Evolutionary conservation across 2,888 invertebrate genomes (phyloP).

Genomic region (Andrena marginata): DNA sequence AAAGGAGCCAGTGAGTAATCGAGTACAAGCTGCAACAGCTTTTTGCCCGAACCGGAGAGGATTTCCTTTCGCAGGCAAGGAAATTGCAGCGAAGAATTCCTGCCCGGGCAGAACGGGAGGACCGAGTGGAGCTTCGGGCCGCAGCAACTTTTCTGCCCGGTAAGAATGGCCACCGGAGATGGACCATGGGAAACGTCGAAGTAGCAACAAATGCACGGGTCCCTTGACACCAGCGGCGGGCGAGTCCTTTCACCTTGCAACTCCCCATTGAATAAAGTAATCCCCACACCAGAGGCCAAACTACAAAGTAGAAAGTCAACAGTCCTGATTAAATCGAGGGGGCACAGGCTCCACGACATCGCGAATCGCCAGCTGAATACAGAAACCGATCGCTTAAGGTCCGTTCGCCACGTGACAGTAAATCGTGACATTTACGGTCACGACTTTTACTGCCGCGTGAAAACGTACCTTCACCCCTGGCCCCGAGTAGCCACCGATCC

Average conservation of each 20-base stretch:
- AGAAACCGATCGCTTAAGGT: neutral
- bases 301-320: too few relatives aligned
- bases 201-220: too few relatives aligned
- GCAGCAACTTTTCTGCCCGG: neutral
- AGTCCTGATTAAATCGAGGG: too few relatives aligned
- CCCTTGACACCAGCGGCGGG: too few relatives aligned
- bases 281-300: too few relatives aligned
- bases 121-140: neutral
- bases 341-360: too few relatives aligned
- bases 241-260: too few relatives aligned
- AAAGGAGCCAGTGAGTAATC: conserved; percentile 23
- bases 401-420: too few relatives aligned
- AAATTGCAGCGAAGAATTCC: neutral
- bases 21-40: conserved; percentile 17
- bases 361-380: neutral
- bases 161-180: too few relatives aligned
- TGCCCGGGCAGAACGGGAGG: neutral
- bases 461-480: neutral
- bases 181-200: too few relatives aligned
- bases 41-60: conserved; percentile 24
- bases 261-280: too few relatives aligned
- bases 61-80: neutral
- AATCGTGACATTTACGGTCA: neutral
- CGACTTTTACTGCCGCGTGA: neutral
- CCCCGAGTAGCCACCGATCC: neutral